Conservation (phyloP, 2,113 vertebrate species). For the Platycercus adscitus region DNA sequence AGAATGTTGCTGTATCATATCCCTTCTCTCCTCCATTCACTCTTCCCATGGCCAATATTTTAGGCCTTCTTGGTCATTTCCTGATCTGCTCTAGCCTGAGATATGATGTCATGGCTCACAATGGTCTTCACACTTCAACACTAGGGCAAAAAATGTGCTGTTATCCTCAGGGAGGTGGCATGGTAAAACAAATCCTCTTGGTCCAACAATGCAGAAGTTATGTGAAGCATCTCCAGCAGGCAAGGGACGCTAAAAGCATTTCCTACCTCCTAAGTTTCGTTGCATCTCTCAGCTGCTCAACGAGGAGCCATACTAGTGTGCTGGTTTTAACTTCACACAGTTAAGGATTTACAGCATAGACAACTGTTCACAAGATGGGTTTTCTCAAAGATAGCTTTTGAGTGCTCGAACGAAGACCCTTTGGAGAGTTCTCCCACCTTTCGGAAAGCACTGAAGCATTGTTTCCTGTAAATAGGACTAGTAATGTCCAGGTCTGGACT, state of each 20-base stretch:
- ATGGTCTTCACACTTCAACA: conserved; percentile 26
- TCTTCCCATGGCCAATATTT: not conserved
- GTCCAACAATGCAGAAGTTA: conserved; percentile 7
- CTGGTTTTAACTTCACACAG: not conserved
- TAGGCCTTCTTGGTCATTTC: not conserved
- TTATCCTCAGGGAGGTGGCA: conserved; percentile 54
- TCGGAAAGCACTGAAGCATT: not conserved
- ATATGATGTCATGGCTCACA: conserved; percentile 54
- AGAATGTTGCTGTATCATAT: not conserved
- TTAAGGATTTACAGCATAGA: not conserved
- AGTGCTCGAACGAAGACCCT: not conserved
- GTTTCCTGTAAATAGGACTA: not conserved
- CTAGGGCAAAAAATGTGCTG: not conserved
- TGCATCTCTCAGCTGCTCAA: not conserved
- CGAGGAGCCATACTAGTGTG: not conserved
- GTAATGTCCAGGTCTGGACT: not conserved
- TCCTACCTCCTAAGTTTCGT: not conserved
- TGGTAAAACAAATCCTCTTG: conserved; percentile 41
- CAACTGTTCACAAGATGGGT: not conserved
- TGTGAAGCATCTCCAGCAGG: conserved; percentile 55
- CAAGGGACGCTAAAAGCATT: not conserved
- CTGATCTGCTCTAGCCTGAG: not conserved
- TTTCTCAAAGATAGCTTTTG: not conserved
- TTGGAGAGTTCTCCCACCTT: not conserved
- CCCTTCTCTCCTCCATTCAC: conserved; percentile 39